phyloP scores from a whole-genome alignment of 30 jellyfish, hydroid and myxozoan species.

The Cassiopea xamachana region DNA sequence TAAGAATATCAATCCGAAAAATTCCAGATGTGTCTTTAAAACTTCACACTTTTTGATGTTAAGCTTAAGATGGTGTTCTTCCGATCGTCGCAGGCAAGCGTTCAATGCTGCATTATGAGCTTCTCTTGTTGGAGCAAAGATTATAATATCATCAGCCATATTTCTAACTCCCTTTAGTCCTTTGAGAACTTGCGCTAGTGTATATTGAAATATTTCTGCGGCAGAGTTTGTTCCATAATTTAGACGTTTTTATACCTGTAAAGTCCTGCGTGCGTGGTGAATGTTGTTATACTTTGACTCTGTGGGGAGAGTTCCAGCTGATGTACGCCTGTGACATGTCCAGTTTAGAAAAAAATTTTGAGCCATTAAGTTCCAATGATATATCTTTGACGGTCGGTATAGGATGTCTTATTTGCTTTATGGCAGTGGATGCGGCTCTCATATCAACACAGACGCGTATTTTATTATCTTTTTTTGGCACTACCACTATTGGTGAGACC shows the following conservation, averaged over 20 bases:
- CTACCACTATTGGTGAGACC: slow-evolving; percentile 37
- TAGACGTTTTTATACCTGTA: not conserved
- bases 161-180: not conserved
- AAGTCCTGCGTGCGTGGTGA: slow-evolving; percentile 19
- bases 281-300: not conserved
- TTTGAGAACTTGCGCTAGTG: slow-evolving; percentile 9
- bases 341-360: slow-evolving; percentile 21
- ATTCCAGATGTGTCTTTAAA: slow-evolving; percentile 24
- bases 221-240: not conserved
- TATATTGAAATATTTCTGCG: slow-evolving; percentile 42
- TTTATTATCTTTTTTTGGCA: slow-evolving; percentile 22
- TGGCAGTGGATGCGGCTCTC: slow-evolving; percentile 48
- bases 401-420: slow-evolving; percentile 22
- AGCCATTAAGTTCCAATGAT: slow-evolving; percentile 42
- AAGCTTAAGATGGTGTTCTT: slow-evolving; percentile 11
- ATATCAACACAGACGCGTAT: slow-evolving; percentile 38
- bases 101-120: slow-evolving; percentile 48
- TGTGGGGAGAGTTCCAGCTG: slow-evolving; percentile 10
- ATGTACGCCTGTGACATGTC: slow-evolving; percentile 34
- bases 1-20: slow-evolving; percentile 43
- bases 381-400: slow-evolving; percentile 39
- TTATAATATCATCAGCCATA: slow-evolving; percentile 45
- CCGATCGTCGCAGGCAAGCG: slow-evolving; percentile 2
- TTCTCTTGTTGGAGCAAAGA: slow-evolving; percentile 47
- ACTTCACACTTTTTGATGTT: slow-evolving; percentile 22